A percentile compares a stretch with the other conserved stretches of the same genome.
phyloP scores from a whole-genome alignment of 2,797 vertebrate genomes.

The Philypnodon macrostomus region DNA sequence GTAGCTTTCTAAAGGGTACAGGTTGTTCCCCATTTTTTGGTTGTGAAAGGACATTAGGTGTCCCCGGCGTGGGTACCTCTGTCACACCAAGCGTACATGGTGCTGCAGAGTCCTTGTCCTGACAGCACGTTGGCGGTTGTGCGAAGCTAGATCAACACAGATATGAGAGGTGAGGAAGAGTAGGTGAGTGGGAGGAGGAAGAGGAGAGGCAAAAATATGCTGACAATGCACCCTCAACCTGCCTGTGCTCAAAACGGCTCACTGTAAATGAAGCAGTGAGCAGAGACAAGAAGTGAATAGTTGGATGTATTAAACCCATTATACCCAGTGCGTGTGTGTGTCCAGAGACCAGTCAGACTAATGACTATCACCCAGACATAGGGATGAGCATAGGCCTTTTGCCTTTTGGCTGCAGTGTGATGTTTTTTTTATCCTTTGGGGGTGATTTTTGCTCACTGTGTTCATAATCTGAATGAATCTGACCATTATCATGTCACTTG shows the following conservation, averaged over 20 bases:
- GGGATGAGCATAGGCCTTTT: slow-evolving; percentile 27
- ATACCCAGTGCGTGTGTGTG: neutral
- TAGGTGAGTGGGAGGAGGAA: slow-evolving; percentile 12
- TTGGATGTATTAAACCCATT: neutral
- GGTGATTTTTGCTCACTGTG: no score
- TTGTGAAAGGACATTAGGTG: slow-evolving; percentile 47
- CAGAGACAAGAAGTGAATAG: neutral
- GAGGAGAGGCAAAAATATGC: slow-evolving; percentile 39
- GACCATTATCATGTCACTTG: no score
- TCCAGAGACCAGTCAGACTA: neutral
- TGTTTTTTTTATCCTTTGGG: no score
- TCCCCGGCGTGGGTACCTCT: slow-evolving; percentile 36
- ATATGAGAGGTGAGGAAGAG: slow-evolving; percentile 40
- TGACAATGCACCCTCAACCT: slow-evolving; percentile 50
- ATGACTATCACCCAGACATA: slow-evolving; percentile 18
- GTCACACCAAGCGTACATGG: slow-evolving; percentile 51
- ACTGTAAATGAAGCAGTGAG: slow-evolving; percentile 35
- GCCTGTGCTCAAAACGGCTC: slow-evolving; percentile 32
- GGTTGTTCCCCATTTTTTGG: slow-evolving; percentile 39
- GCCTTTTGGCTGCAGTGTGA: no score
- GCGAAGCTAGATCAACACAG: slow-evolving; percentile 42
- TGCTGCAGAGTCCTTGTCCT: slow-evolving; percentile 51
- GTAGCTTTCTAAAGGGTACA: slow-evolving; percentile 33
- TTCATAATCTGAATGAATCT: no score
- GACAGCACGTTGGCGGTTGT: slow-evolving; percentile 49